Conservation (phyloP, 2,797 vertebrate species). For the Tinamus major region DNA sequence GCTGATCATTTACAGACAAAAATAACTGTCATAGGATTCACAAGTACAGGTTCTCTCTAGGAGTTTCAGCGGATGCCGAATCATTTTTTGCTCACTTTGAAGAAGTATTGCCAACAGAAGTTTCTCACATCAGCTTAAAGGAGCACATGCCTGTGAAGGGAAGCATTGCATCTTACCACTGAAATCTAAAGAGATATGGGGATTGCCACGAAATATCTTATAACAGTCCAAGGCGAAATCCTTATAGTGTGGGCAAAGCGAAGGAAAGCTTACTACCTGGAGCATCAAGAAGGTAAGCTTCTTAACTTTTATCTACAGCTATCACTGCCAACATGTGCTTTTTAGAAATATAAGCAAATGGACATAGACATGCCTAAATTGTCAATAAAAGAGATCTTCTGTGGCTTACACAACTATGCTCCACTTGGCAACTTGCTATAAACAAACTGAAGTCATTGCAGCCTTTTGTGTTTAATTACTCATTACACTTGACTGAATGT, state of each 20-base stretch:
- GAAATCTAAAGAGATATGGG: not conserved
- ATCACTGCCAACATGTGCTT: not conserved
- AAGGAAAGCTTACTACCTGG: not conserved
- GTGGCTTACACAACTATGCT: not conserved
- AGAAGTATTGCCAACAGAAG: not conserved
- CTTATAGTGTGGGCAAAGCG: not conserved
- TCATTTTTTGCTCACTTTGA: not conserved
- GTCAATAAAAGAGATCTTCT: not conserved
- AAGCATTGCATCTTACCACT: not conserved
- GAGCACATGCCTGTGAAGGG: not conserved
- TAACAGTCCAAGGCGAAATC: not conserved
- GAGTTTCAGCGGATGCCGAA: not conserved
- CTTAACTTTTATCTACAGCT: not conserved
- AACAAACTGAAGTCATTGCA: not conserved
- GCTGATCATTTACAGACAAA: not conserved
- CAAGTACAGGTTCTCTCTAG: not conserved
- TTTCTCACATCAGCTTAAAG: not conserved
- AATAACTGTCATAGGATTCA: not conserved
- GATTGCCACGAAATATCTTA: not conserved
- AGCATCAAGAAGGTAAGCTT: not conserved
- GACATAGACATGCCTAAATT: fast-evolving
- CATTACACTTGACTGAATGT: not conserved
- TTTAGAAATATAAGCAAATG: not conserved
- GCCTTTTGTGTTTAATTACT: conserved; percentile 11
- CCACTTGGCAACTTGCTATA: not conserved